phyloP scores from a whole-genome alignment of 2,113 vertebrate genomes.

The Lagopus leucura region DNA sequence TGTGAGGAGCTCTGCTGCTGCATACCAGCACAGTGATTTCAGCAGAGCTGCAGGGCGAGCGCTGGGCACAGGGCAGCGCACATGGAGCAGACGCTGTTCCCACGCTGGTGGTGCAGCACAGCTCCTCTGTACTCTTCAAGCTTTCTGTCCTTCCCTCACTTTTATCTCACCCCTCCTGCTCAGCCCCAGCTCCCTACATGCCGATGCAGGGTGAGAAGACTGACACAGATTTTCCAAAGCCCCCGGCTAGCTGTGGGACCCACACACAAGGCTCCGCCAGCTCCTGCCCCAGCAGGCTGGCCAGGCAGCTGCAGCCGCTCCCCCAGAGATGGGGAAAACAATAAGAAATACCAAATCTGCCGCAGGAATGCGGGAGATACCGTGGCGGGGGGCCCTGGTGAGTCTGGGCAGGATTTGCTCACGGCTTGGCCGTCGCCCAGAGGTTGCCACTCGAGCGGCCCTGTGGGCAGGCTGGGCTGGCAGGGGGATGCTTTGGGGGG shows the following conservation, averaged over 20 bases:
- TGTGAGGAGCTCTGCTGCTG: accelerated
- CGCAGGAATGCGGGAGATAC: conserved; percentile 65
- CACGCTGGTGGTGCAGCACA: accelerated
- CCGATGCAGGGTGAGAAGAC: not conserved
- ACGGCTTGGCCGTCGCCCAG: not conserved
- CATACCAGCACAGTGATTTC: accelerated
- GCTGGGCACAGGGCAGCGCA: not conserved
- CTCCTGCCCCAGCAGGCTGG: conserved; percentile 17
- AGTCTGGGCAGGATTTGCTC: conserved; percentile 4
- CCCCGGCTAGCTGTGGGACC: conserved; percentile 18
- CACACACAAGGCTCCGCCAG: not conserved
- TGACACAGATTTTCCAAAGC: conserved; percentile 61
- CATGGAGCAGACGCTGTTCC: not conserved
- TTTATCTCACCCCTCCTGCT: not conserved
- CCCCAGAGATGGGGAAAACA: conserved; percentile 47
- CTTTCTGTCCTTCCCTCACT: not conserved
- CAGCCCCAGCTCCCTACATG: not conserved
- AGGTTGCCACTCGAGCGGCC: not conserved
- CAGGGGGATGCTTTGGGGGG: accelerated
- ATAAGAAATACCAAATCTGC: conserved; percentile 58
- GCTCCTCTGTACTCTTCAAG: not conserved
- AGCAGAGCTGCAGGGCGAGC: not conserved
- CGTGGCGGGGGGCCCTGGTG: conserved; percentile 24
- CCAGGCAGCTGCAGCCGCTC: conserved; percentile 31
- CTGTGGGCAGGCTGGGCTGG: not conserved